A percentile compares a stretch with the other conserved stretches of the same genome.
These are phyloP conservation scores for Apoderus coryli DNA, from an alignment of 2,888 invertebrate genomes.

Conservation along the genomic window DNA sequence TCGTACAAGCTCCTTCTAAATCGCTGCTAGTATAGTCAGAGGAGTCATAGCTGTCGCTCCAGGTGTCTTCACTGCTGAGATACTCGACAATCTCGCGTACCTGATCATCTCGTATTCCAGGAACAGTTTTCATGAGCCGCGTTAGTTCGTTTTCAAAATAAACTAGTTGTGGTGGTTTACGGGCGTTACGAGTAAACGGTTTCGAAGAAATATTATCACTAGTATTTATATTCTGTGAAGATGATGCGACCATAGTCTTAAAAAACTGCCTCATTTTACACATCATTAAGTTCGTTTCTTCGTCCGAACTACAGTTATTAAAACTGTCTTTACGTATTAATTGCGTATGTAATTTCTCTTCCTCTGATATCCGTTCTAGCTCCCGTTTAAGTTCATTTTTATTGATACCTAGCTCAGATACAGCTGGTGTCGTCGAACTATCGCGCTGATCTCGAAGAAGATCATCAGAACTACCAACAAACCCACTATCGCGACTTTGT, in stretches of 20 bases:
- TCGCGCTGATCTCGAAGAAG: constrained; percentile 53
- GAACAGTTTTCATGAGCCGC: constrained; percentile 83
- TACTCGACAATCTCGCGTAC: constrained; percentile 87
- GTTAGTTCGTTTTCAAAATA: constrained; percentile 85
- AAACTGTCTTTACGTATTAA: constrained; percentile 77
- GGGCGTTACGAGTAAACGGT: constrained; percentile 41
- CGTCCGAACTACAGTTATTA: constrained; percentile 89
- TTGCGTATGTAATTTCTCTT: constrained; percentile 42
- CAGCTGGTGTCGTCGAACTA: constrained; percentile 24
- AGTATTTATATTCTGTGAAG: no score
- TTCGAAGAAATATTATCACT: constrained; percentile 21
- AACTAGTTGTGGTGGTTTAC: constrained; percentile 71
- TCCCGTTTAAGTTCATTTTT: constrained; percentile 31
- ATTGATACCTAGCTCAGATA: constrained; percentile 17
- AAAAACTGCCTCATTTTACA: constrained; percentile 87
- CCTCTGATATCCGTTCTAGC: constrained; percentile 44
- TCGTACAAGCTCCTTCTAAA: constrained; percentile 53
- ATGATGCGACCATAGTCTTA: constrained; percentile 61
- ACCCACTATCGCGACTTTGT: constrained; percentile 79
- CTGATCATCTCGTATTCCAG: constrained; percentile 79
- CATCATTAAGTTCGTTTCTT: constrained; percentile 91
- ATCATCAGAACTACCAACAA: constrained; percentile 80
- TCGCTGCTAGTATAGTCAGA: constrained; percentile 86
- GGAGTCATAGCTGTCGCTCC: constrained; percentile 88
- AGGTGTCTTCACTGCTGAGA: constrained; percentile 81